Conservation (phyloP, 2,888 invertebrate species). For the Ceriagrion tenellum region DNA sequence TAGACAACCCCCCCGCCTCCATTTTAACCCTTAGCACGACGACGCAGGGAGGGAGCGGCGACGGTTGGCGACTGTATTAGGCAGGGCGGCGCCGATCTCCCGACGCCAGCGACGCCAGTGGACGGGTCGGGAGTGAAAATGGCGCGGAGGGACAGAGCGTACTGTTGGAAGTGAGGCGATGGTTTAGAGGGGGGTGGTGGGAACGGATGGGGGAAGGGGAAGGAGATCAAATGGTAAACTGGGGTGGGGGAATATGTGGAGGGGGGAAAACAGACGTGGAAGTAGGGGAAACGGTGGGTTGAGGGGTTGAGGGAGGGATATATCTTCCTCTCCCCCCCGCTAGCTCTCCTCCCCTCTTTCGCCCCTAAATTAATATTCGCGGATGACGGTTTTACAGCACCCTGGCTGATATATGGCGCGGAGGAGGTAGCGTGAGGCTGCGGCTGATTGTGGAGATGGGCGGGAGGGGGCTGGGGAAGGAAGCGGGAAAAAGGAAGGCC, state of each 20-base stretch:
- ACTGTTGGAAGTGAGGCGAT: neutral
- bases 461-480: no score
- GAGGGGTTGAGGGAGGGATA: neutral
- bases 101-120: conserved; percentile 35
- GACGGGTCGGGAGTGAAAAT: neutral
- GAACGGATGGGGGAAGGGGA: neutral
- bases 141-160: neutral
- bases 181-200: neutral
- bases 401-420: conserved; percentile 33
- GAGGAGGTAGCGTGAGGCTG: conserved; percentile 26
- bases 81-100: conserved; percentile 12
- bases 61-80: conserved; percentile 22
- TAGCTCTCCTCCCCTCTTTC: neutral
- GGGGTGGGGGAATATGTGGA: no score
- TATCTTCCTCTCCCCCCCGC: no score
- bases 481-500: no score
- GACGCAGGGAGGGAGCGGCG: neutral
- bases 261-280: no score
- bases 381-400: conserved; percentile 63
- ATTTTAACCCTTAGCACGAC: neutral
- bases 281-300: no score
- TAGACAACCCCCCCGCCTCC: no score
- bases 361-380: conserved; percentile 65
- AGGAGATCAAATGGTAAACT: no score
- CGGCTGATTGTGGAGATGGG: neutral